phyloP scores from a whole-genome alignment of 1,140 invertebrate genomes.

The Anthonomus grandis region DNA sequence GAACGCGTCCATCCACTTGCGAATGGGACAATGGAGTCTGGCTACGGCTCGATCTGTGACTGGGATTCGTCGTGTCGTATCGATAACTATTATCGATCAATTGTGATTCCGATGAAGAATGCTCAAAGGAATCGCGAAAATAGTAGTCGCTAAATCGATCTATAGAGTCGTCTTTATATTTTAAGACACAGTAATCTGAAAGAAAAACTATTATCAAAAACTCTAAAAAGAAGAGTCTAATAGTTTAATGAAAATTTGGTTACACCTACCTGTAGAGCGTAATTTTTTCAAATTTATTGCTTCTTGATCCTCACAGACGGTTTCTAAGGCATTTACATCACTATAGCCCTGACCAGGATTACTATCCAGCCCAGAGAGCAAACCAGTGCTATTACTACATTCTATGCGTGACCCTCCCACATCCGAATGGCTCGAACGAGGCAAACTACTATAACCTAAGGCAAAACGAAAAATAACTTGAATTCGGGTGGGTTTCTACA shows the following conservation, averaged over 20 bases:
- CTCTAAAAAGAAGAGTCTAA: background rate
- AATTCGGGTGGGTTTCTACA: no score
- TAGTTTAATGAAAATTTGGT: background rate
- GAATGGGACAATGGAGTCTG: constrained; percentile 52
- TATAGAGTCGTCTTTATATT: constrained; percentile 44
- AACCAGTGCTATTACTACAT: constrained; percentile 53
- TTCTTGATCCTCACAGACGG: constrained; percentile 49
- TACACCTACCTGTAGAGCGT: constrained; percentile 41
- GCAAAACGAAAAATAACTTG: no score
- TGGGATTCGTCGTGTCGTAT: constrained; percentile 52
- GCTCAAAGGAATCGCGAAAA: constrained; percentile 72
- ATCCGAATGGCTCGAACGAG: constrained; percentile 74
- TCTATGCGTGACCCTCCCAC: constrained; percentile 57
- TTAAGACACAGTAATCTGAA: constrained; percentile 8
- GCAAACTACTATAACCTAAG: constrained; percentile 73
- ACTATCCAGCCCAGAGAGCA: constrained; percentile 51
- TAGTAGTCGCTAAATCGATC: constrained; percentile 61
- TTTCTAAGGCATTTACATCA: constrained; percentile 48
- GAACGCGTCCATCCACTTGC: constrained; percentile 40
- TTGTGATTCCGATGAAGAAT: constrained; percentile 72
- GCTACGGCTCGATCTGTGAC: constrained; percentile 56
- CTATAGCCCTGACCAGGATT: constrained; percentile 44
- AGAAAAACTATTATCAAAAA: constrained; percentile 2
- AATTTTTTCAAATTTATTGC: constrained; percentile 40
- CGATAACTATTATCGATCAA: constrained; percentile 54